A percentile compares a stretch with the other conserved stretches of the same genome.
These are phyloP conservation scores for Paralichthys olivaceus DNA, from an alignment of 2,113 vertebrate genomes.

Conservation along the genomic window DNA sequence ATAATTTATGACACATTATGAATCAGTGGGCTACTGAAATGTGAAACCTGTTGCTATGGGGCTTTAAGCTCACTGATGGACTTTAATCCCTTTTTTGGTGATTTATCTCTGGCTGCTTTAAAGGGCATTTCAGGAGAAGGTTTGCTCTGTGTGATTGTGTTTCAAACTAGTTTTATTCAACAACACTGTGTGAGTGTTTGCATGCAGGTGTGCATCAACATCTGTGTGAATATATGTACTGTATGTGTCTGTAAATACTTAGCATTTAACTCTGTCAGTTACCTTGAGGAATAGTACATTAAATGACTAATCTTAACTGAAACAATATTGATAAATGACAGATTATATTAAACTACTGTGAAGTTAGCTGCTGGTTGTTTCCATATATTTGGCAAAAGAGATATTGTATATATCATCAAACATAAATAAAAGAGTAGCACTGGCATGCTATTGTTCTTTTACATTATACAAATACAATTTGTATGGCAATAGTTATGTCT, in stretches of 20 bases:
- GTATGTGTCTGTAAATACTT: background rate
- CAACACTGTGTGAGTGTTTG: background rate
- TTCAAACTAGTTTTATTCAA: background rate
- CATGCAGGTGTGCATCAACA: background rate
- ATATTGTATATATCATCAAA: no score
- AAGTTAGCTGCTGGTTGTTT: no score
- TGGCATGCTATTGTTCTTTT: no score
- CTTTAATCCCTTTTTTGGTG: conserved; percentile 30
- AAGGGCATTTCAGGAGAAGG: conserved; percentile 31
- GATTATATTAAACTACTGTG: no score
- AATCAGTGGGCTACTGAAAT: background rate
- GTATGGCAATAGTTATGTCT: no score
- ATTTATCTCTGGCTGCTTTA: conserved; percentile 34
- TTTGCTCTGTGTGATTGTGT: conserved; percentile 11
- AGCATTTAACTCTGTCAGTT: background rate
- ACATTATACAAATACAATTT: no score
- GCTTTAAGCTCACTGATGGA: conserved; percentile 39
- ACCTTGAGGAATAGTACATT: background rate
- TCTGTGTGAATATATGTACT: background rate
- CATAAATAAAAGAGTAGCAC: no score
- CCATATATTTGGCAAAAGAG: no score
- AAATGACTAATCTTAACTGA: no score
- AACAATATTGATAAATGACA: background rate
- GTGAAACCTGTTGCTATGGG: conserved; percentile 11
- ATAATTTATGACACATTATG: conserved; percentile 12